These are phyloP conservation scores for Dunckerocampus dactyliophorus DNA, from an alignment of 2,113 vertebrate species.

Conservation along the genomic window DNA sequence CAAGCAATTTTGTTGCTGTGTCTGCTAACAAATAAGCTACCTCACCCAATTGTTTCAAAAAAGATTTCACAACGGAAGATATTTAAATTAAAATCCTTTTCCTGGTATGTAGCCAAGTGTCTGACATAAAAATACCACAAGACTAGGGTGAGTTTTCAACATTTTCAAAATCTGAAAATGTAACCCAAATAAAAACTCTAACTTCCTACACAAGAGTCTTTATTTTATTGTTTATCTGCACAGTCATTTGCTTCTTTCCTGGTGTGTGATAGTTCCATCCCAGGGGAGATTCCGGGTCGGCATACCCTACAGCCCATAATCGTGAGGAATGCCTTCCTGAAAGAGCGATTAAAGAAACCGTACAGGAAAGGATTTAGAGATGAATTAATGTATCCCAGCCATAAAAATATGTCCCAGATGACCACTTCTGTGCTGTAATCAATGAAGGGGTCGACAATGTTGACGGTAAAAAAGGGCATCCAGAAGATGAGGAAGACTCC, in stretches of 20 bases:
- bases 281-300: slow-evolving; percentile 53
- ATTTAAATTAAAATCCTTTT: too few species aligned
- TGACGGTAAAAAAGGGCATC: slow-evolving; percentile 77
- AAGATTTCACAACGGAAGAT: too few species aligned
- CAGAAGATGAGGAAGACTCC: slow-evolving; percentile 77
- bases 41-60: too few species aligned
- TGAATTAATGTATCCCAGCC: slow-evolving; percentile 78
- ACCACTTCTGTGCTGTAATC: slow-evolving; percentile 66
- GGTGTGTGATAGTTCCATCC: slow-evolving; percentile 71
- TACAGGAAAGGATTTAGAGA: slow-evolving; percentile 79
- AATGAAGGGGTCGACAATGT: slow-evolving; percentile 76
- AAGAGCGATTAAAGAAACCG: slow-evolving; percentile 74
- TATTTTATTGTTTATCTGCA: slow-evolving; percentile 38
- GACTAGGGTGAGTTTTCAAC: neutral
- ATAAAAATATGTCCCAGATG: slow-evolving; percentile 75
- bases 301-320: slow-evolving; percentile 75
- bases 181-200: too few species aligned
- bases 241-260: slow-evolving; percentile 56
- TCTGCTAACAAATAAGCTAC: too few species aligned
- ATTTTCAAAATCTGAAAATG: neutral
- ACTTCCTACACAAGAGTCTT: neutral
- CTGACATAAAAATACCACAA: neutral
- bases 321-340: slow-evolving; percentile 74
- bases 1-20: too few species aligned
- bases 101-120: neutral